These are phyloP conservation scores for Troides helena DNA, from an alignment of 2,888 invertebrate species.

Conservation along the genomic window DNA sequence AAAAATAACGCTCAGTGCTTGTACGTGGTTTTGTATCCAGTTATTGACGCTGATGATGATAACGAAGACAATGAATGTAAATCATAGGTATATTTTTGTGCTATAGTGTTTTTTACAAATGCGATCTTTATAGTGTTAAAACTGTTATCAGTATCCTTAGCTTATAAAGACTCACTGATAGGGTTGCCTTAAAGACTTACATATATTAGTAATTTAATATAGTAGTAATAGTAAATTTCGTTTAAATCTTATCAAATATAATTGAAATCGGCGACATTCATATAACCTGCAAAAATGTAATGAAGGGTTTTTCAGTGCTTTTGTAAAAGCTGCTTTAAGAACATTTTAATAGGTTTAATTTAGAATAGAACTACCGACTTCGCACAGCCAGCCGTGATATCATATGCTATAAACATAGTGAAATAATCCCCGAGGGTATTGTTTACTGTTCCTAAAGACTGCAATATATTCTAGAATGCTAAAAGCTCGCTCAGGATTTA, in stretches of 20 bases:
- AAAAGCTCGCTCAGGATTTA: constrained; percentile 21
- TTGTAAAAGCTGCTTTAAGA: background rate
- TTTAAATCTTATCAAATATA: background rate
- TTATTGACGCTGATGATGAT: too few species aligned
- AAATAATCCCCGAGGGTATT: constrained; percentile 34
- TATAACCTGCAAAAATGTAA: background rate
- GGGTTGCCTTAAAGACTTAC: too few species aligned
- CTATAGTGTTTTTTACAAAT: too few species aligned
- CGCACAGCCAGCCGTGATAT: constrained; percentile 10
- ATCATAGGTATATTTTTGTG: too few species aligned
- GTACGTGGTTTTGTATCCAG: too few species aligned
- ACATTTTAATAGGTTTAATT: background rate
- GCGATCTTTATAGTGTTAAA: too few species aligned
- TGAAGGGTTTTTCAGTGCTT: background rate
- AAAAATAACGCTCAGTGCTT: too few species aligned
- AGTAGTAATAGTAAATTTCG: background rate
- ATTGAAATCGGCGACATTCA: background rate
- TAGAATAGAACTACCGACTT: background rate
- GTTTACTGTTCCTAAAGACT: constrained; percentile 31
- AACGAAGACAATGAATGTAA: too few species aligned
- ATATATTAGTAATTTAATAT: too few species aligned
- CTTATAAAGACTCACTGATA: too few species aligned
- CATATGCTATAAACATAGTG: constrained; percentile 33
- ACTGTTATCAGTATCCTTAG: too few species aligned
- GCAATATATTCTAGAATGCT: constrained; percentile 24